A percentile compares a stretch with the other conserved stretches of the same genome.
phyloP scores from a whole-genome alignment of 2,113 vertebrate genomes.

The Pachyramphus minor region DNA sequence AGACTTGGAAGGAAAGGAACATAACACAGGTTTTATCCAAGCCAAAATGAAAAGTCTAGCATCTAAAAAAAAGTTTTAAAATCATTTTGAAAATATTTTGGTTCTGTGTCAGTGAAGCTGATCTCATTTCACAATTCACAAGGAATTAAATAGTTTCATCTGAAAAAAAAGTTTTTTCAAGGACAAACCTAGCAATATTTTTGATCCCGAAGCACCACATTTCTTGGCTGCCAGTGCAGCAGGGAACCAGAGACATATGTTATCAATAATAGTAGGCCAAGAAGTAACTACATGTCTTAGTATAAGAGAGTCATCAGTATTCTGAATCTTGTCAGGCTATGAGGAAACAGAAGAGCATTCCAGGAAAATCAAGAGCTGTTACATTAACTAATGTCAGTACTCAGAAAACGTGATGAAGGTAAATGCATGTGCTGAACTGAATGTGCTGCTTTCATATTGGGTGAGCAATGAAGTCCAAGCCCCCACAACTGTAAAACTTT shows the following conservation, averaged over 20 bases:
- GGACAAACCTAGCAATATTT: constrained; percentile 1
- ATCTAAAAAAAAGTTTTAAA: not conserved
- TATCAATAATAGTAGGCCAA: constrained; percentile 22
- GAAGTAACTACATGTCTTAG: not conserved
- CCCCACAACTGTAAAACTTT: not conserved
- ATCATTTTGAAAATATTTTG: not conserved
- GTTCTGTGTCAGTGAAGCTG: constrained; percentile 6
- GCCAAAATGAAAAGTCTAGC: not conserved
- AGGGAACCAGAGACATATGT: constrained; percentile 48
- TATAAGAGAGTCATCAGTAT: not conserved
- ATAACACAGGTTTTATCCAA: not conserved
- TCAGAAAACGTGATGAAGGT: not conserved
- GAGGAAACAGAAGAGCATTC: not conserved
- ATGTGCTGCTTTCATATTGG: not conserved
- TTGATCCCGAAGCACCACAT: not conserved
- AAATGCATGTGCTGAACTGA: not conserved
- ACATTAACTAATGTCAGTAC: not conserved
- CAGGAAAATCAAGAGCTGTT: not conserved
- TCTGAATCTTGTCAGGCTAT: not conserved
- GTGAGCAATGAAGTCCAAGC: not conserved
- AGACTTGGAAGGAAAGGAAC: not conserved
- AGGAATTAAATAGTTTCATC: not conserved
- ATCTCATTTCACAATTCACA: not conserved
- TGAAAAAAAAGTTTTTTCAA: not conserved
- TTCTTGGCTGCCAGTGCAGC: constrained; percentile 35